Evolutionary conservation across 2,113 vertebrate genomes (phyloP).

Genomic region (Pangasianodon gigas): DNA sequence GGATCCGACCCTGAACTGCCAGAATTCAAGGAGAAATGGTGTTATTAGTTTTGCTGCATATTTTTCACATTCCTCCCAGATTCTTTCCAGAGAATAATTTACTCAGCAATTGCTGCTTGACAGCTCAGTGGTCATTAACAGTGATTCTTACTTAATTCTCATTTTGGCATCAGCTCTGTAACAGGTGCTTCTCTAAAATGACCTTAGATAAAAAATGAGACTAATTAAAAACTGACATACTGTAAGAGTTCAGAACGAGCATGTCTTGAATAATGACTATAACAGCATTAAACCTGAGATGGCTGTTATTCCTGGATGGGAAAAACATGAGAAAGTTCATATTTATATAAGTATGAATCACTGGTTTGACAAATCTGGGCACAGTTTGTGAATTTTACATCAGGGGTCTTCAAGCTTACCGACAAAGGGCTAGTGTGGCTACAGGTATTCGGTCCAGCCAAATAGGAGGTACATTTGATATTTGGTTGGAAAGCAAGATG

Average conservation of each 20-base stretch:
- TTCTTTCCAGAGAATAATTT: neutral
- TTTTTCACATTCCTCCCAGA: neutral
- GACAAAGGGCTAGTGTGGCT: neutral
- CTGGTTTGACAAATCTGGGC: neutral
- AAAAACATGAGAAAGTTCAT: neutral
- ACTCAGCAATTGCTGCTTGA: neutral
- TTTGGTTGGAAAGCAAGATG: neutral
- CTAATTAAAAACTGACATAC: neutral
- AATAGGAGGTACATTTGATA: neutral
- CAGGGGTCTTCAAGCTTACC: neutral
- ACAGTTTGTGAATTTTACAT: neutral
- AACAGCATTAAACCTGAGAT: neutral
- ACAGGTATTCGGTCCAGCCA: neutral
- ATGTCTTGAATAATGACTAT: neutral
- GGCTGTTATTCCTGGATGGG: neutral
- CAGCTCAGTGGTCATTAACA: neutral
- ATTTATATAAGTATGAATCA: neutral
- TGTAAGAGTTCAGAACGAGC: neutral
- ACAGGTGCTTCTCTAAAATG: neutral
- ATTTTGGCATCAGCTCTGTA: neutral
- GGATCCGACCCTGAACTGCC: slow-evolving; percentile 41
- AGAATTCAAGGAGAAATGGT: slow-evolving; percentile 15
- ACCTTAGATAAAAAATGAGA: neutral
- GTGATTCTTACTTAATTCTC: neutral
- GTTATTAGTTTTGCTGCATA: slow-evolving; percentile 9